Conservation (phyloP, 1,140 invertebrate genomes). For the Anastrepha obliqua region DNA sequence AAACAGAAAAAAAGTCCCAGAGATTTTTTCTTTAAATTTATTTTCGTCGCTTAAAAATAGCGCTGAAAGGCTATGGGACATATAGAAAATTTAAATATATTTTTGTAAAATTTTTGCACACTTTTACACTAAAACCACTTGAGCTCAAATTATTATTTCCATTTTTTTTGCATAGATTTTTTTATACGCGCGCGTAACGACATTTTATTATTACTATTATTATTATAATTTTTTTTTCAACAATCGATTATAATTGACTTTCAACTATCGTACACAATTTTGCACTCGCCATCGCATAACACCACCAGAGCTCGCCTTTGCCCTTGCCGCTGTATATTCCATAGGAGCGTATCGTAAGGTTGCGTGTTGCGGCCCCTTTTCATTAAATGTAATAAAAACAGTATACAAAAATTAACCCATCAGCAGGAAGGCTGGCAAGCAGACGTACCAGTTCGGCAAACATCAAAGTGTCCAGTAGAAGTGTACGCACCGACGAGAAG, state of each 20-base stretch:
- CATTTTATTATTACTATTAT: not conserved
- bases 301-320: not conserved
- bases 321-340: not conserved
- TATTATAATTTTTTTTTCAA: not conserved
- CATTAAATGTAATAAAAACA: conserved; percentile 45
- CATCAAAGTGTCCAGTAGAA: conserved; percentile 34
- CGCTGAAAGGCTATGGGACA: not conserved
- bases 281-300: not conserved
- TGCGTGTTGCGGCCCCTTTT: conserved; percentile 42
- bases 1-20: conserved; percentile 27
- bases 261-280: conserved; percentile 1
- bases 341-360: not conserved
- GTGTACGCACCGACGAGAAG: conserved; percentile 8
- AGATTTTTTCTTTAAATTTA: conserved; percentile 7
- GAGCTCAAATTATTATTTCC: not conserved
- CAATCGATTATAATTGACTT: not conserved
- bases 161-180: not conserved
- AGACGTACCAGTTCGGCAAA: conserved; percentile 24
- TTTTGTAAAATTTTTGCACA: not conserved
- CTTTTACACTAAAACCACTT: not conserved
- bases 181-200: not conserved
- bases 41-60: not conserved
- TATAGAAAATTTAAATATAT: not conserved
- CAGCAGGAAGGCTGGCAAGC: conserved; percentile 6
- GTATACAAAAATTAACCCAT: conserved; percentile 47